A percentile compares a stretch with the other conserved stretches of the same genome.
These are phyloP conservation scores for Leptodactylus fallax DNA, from an alignment of 2,797 vertebrate genomes.

Conservation along the genomic window DNA sequence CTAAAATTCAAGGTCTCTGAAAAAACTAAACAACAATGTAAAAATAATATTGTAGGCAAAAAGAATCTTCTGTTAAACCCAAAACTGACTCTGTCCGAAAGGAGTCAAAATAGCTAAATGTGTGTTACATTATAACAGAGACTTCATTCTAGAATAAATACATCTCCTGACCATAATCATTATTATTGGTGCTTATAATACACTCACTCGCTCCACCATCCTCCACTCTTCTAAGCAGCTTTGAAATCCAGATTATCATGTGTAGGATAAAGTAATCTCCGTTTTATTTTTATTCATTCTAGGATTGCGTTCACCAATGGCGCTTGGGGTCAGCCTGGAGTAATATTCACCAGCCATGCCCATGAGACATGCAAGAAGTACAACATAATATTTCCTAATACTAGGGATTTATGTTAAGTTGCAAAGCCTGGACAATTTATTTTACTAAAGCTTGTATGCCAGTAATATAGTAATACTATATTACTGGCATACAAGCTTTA, in stretches of 20 bases:
- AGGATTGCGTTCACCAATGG: background rate
- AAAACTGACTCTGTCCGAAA: too few species aligned
- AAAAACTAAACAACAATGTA: background rate
- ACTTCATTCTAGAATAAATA: background rate
- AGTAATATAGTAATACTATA: too few species aligned
- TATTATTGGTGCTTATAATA: background rate
- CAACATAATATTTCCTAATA: too few species aligned
- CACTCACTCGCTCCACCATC: background rate
- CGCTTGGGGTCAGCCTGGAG: background rate
- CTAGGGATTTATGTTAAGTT: background rate
- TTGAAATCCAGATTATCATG: conserved; percentile 53
- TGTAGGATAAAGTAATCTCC: conserved; percentile 40
- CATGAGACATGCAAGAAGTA: background rate
- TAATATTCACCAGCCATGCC: background rate
- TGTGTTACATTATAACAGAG: background rate
- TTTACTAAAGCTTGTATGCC: background rate
- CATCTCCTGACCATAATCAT: background rate
- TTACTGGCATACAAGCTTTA: too few species aligned
- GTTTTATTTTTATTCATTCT: conserved; percentile 42
- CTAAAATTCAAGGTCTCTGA: too few species aligned
- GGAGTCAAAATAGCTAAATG: background rate
- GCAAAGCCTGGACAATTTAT: background rate
- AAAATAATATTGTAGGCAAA: too few species aligned
- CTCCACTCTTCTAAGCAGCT: conserved; percentile 48
- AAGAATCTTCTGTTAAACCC: too few species aligned